phyloP scores from a whole-genome alignment of 2,113 vertebrate species.

The Takifugu bimaculatus region DNA sequence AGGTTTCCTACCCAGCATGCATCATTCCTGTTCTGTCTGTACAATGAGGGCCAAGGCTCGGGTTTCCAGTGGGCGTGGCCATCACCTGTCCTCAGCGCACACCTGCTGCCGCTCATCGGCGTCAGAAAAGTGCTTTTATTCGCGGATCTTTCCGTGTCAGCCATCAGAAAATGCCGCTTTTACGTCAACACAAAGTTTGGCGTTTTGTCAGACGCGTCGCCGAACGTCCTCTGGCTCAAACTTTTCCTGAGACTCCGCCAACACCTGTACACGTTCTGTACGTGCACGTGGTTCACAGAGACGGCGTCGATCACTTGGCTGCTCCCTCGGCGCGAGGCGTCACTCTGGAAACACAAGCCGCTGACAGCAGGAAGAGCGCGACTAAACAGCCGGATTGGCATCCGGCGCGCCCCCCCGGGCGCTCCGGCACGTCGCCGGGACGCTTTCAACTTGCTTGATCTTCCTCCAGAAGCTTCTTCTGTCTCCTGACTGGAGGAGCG shows the following conservation, averaged over 20 bases:
- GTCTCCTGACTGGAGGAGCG: conserved; percentile 30
- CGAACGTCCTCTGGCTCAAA: conserved; percentile 11
- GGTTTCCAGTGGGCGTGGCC: no score
- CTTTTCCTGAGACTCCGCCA: conserved; percentile 10
- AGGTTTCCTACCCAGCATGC: no score
- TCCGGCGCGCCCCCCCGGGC: conserved; percentile 47
- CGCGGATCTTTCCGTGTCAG: no score
- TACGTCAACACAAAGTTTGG: no score
- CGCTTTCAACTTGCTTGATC: conserved; percentile 53
- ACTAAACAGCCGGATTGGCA: conserved; percentile 58
- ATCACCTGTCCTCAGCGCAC: no score
- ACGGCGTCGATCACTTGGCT: conserved; percentile 45
- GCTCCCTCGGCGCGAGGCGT: conserved; percentile 43
- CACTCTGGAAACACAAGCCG: conserved; percentile 36
- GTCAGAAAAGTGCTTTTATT: no score
- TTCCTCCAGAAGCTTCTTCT: conserved; percentile 39
- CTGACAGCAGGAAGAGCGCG: conserved; percentile 43
- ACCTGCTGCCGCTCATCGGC: no score
- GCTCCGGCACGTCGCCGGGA: conserved; percentile 42
- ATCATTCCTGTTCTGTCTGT: no score
- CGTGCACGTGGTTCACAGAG: conserved; percentile 15
- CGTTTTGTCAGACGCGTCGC: no score
- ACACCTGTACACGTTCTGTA: conserved; percentile 26
- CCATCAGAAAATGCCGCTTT: no score
- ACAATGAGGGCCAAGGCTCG: no score